These are phyloP conservation scores for Acrocephalus scirpaceus DNA, from an alignment of 2,797 vertebrate genomes.

Conservation along the genomic window DNA sequence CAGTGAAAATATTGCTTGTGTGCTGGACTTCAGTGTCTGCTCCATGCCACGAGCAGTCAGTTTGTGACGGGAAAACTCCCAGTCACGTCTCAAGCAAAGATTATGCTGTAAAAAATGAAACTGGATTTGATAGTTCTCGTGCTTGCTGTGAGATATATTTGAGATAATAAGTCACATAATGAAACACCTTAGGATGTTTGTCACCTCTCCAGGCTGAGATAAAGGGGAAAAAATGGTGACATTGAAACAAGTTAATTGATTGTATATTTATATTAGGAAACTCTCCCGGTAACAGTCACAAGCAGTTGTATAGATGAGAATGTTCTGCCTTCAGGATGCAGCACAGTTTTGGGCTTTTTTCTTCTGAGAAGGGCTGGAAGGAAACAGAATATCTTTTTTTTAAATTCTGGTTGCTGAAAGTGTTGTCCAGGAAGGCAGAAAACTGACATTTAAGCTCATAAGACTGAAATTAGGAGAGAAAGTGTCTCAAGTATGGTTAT, in stretches of 20 bases:
- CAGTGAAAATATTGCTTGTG: not conserved
- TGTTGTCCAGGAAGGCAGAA: slow-evolving; percentile 21
- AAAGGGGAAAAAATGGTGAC: not conserved
- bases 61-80: not conserved
- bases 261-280: not conserved
- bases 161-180: not conserved
- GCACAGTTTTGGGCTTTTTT: not conserved
- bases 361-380: not conserved
- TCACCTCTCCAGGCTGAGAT: not conserved
- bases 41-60: not conserved
- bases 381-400: not conserved
- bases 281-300: not conserved
- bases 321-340: not conserved
- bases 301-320: not conserved
- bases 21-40: not conserved
- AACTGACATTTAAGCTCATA: not conserved
- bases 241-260: not conserved
- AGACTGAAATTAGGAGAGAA: slow-evolving; percentile 8
- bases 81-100: not conserved
- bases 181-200: not conserved
- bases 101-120: not conserved
- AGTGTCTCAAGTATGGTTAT: not conserved
- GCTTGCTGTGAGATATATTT: not conserved
- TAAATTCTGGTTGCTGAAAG: not conserved
- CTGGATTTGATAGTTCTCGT: not conserved